Evolutionary conservation across 2,888 invertebrate genomes (phyloP), one percentile per base, ranked within the genome.

Genomic region (Eupeodes luniger): DNA sequence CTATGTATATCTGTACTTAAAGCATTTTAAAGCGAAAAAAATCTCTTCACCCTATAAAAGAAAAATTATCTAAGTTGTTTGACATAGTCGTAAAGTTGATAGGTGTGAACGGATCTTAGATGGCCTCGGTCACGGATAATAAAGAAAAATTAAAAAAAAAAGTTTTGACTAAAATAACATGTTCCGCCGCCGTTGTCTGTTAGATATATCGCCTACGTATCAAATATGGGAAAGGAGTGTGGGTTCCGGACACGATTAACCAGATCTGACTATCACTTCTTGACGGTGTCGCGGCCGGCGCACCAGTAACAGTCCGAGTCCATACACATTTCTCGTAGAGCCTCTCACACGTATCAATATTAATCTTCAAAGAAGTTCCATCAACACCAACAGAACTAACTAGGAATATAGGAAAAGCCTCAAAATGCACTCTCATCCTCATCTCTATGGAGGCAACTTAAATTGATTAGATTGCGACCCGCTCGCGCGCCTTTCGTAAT

Each of bases 101-200:
- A 87, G 83, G 86, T 83, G 86, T 80, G 83, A 87, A 83, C 83
- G 76, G 55, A 75, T 85, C 81, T 82, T 79, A 85, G 82, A 74
- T 62, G 74, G 62, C 80, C 75, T 87, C 66, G 53, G 86, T 76
- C 83, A 83, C 53, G 86, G 79, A 69, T 75, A 87, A 67, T 83
- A 87, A 81, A 72, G 74, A 67, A 85, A 3, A 27, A 27, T 27
- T 27, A 27, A 75, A 64, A 64, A 67, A 57, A 57, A 57, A 12
- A 5, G 40, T 40, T 40, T 51, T 57, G 51, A 76, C 64, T 87
- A 78, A 69, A 74, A 66, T 81, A 78, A 78, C 78, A 77, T 78
- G 85, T 62, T 66, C 53, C 66, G 66, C 14, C 66, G 61, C 53
- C 14, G 81, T 59, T 10, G 55, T 9, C 55, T 78, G 44, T 74